Percentiles rank a stretch among this genome's conserved stretches.
Conservation (phyloP, 2,797 vertebrate species). For the Martes flavigula region DNA sequence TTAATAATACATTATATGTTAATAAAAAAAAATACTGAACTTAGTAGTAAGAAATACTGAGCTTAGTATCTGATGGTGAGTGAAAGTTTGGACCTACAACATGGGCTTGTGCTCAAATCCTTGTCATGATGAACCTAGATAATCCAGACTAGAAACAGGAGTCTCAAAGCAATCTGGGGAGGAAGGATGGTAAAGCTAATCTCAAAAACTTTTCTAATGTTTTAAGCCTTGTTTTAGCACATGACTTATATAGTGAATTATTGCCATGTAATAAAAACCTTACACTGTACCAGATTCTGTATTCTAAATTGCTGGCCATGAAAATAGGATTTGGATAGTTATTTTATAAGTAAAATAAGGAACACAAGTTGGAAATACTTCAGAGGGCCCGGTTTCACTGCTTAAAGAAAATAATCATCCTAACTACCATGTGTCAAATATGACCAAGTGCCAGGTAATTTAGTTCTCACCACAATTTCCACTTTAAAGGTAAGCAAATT, state of each 20-base stretch:
- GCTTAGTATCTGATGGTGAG: not conserved
- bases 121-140: not conserved
- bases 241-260: not conserved
- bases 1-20: too few relatives aligned
- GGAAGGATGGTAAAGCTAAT: not conserved
- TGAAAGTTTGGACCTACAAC: not conserved
- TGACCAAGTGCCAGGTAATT: not conserved
- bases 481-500: not conserved
- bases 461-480: not conserved
- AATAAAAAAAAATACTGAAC: not conserved
- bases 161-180: not conserved
- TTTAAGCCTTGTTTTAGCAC: not conserved
- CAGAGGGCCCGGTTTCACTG: not conserved
- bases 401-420: slow-evolving; percentile 15
- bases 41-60: not conserved
- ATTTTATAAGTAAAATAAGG: not conserved
- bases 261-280: not conserved
- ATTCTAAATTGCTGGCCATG: not conserved
- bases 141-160: slow-evolving; percentile 33
- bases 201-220: not conserved
- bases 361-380: not conserved
- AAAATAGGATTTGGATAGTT: not conserved
- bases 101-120: not conserved
- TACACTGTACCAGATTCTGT: not conserved
- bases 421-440: not conserved